Evolutionary conservation across 2,797 vertebrate genomes (phyloP), one percentile per base, ranked within the genome.

Genomic region (Lutra lutra): DNA sequence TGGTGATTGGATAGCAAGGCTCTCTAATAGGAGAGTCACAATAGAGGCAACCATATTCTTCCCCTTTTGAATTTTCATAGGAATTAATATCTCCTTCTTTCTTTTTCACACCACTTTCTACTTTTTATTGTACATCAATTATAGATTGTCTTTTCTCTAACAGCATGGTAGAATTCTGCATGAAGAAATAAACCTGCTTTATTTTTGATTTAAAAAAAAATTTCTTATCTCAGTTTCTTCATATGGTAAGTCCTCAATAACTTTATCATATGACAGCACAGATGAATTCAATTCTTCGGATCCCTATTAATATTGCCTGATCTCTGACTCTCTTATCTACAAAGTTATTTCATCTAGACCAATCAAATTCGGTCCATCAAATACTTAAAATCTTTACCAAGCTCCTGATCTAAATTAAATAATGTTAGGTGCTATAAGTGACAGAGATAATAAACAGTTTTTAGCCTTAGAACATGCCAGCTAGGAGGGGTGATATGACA

Each of bases 341-440:
- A 82, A 93, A 80, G 9, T 93, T 91, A 95, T 93, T 96, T 29
- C 23, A 89, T 54, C 27, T 25, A 94, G 51, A 91, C 38, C 75
- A 89, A 56, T 91, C 40, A 80, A 96, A 86, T 75, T 40, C 56
- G 92, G 60, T 82, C 66, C 35, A 92, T 70, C 40, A 92, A 91
- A 96, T 94, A 95, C 40, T 92, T 96, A 91, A 94, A 90, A 77
- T 5, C 7, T 92, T 93, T 68, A 82, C 46, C 29, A 91, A 66
- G 13, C 25, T 92, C 54, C 78, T 77, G 27, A 46, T 78, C 11
- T 82, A 93, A 94, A 82, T 85, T 77, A 83, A 43, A 89, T 35
- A 46, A 86, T 86, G 25, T 70, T 54, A 92, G 64, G 78, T 95
- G 18, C 20, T 86, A 40, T 80, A 64, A 21, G 20, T 60, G 58